Evolutionary conservation across 2,888 invertebrate species (phyloP), one percentile per base, ranked within the genome.

Genomic region (Campoplex nolae): DNA sequence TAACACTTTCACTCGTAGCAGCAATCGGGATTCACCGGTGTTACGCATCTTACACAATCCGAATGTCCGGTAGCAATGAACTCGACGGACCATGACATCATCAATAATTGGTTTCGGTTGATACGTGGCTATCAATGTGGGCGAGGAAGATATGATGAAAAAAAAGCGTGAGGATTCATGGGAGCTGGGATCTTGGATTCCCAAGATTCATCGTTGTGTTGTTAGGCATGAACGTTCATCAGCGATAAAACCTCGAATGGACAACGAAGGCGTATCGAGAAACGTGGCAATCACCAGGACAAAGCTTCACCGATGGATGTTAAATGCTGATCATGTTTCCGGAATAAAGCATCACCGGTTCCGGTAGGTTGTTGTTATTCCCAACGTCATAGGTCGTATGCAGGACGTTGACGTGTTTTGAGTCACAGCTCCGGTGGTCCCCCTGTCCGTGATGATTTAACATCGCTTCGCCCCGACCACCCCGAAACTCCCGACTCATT

Each of bases 11-110:
- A 75, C 79, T 78, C 62, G 35, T 48, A 45, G 28, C 58, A 32
- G 62, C 32, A 6, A 62, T 62, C 70, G 62, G n/a, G 71, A 74
- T 83, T 62, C 82, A 58, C 62, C 74, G 68, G 85, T 78, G 45
- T 85, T 85, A 85, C 85, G 85, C 78, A 65, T 80, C 86, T 86
- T 83, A 67, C 84, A 75, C 84, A 84, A 84, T 56, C 67, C n/a
- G 71, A 76, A 84, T 81, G 62, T 84, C 82, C 88, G 81, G 86
- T 88, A 86, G 88, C 86, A 84, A 88, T 82, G 84, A 70, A 81
- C 84, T 84, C 35, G 51, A 13, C 70, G 65, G 51, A 58, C 35
- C 48, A 62, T 79, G 84, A 80, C 71, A 80, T 76, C 71, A 76
- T 73, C 71, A 67, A 86, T 84, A 71, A 81, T 80, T 80, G 76